phyloP scores from a whole-genome alignment of 2,888 invertebrate genomes.

The Coelopa pilipes region DNA sequence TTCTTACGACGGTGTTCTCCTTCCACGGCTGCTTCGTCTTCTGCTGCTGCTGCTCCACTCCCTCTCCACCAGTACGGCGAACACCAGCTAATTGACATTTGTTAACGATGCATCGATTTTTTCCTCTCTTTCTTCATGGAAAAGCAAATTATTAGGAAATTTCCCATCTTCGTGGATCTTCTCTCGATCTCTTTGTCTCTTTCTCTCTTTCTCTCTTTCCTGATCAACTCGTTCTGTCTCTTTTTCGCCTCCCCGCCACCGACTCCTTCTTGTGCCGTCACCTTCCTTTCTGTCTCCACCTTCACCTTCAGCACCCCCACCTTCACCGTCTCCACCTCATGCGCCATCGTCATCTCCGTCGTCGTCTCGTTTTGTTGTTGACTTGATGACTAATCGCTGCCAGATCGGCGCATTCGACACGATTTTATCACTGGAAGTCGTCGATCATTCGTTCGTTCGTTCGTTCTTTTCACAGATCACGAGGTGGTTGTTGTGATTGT shows the following conservation, averaged over 20 bases:
- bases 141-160: constrained; percentile 3
- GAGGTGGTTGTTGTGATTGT: not conserved
- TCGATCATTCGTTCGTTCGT: constrained; percentile 19
- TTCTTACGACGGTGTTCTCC: not conserved
- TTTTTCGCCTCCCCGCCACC: too few relatives aligned
- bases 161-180: not conserved
- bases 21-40: not conserved
- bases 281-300: not conserved
- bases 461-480: not conserved
- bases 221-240: too few relatives aligned
- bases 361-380: constrained; percentile 14
- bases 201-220: too few relatives aligned
- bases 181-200: not conserved
- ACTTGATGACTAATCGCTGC: constrained; percentile 29
- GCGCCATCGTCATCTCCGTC: too few relatives aligned
- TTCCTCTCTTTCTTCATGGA: constrained; percentile 7
- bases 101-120: constrained; percentile 18
- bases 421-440: constrained; percentile 19
- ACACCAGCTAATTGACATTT: constrained; percentile 30
- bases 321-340: too few relatives aligned
- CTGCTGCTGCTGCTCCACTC: not conserved
- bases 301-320: not conserved
- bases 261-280: too few relatives aligned
- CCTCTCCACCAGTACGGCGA: not conserved
- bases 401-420: constrained; percentile 17